A percentile compares a stretch with the other conserved stretches of the same genome.
These are phyloP conservation scores for Anadara kagoshimensis DNA, from an alignment of 1,140 invertebrate genomes.

Conservation along the genomic window DNA sequence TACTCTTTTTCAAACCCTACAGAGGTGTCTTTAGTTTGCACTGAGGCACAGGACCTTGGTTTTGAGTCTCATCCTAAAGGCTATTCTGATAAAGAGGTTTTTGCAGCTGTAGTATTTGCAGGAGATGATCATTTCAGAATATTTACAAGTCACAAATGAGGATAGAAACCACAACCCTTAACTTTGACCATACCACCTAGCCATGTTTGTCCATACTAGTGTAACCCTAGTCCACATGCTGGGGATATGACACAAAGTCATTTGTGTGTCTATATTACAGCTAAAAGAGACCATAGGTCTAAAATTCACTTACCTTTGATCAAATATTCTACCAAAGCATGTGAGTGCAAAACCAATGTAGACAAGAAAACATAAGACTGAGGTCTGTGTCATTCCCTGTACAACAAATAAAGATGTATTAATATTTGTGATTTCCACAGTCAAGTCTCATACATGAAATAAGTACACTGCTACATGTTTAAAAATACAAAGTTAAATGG, in stretches of 20 bases:
- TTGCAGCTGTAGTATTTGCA: no score
- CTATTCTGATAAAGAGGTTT: no score
- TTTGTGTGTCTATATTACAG: neutral
- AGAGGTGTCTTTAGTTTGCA: no score
- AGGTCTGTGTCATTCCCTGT: constrained; percentile 18
- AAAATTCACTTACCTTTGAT: constrained; percentile 29
- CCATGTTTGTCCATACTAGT: no score
- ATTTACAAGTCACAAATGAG: no score
- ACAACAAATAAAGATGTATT: neutral
- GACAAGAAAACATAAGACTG: constrained; percentile 7
- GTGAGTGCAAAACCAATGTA: constrained; percentile 26
- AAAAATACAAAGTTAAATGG: neutral
- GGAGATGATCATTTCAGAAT: no score
- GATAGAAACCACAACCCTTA: no score
- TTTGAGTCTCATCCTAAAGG: no score
- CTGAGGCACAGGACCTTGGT: no score
- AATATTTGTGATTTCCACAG: neutral
- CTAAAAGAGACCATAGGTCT: neutral
- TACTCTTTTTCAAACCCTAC: no score
- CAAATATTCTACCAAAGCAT: constrained; percentile 35
- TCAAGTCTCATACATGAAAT: neutral
- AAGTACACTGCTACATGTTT: neutral
- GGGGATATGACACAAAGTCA: neutral
- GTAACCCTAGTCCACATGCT: no score
- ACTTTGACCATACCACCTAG: no score